Evolutionary conservation across 2,888 invertebrate species (phyloP).

Genomic region (Bibio marci): DNA sequence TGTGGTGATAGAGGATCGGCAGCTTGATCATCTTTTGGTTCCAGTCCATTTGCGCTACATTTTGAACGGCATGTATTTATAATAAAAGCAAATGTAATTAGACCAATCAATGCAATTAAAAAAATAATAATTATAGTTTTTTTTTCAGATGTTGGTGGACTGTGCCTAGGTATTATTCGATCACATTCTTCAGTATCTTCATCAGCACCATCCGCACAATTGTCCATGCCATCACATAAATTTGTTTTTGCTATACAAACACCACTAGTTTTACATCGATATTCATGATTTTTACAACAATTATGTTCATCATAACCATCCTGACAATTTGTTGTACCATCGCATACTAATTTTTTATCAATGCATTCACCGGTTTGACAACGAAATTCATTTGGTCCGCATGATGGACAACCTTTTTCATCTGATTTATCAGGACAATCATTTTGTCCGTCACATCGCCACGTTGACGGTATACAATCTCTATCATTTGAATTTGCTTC

Average conservation of each 20-base stretch:
- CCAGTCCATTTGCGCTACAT: slow-evolving; percentile 31
- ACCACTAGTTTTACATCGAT: slow-evolving; percentile 49
- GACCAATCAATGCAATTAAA: slow-evolving; percentile 36
- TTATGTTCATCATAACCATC: slow-evolving; percentile 51
- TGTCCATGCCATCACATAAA: slow-evolving; percentile 58
- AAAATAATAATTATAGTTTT: slow-evolving; percentile 38
- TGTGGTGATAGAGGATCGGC: slow-evolving; percentile 46
- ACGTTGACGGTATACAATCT: slow-evolving; percentile 51
- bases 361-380: slow-evolving; percentile 38
- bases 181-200: slow-evolving; percentile 50
- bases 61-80: slow-evolving; percentile 36
- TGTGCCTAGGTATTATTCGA: slow-evolving; percentile 28
- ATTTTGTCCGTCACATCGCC: slow-evolving; percentile 56
- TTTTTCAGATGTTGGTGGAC: slow-evolving; percentile 30
- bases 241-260: slow-evolving; percentile 45
- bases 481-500: slow-evolving; percentile 26
- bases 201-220: slow-evolving; percentile 70
- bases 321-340: slow-evolving; percentile 45
- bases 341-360: slow-evolving; percentile 40
- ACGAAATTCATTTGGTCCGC: slow-evolving; percentile 49
- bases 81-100: slow-evolving; percentile 34
- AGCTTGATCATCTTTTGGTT: slow-evolving; percentile 42
- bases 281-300: slow-evolving; percentile 46
- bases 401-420: slow-evolving; percentile 56
- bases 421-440: slow-evolving; percentile 76